Conservation (phyloP, 2,113 vertebrate species). For the Aplodontia rufa region DNA sequence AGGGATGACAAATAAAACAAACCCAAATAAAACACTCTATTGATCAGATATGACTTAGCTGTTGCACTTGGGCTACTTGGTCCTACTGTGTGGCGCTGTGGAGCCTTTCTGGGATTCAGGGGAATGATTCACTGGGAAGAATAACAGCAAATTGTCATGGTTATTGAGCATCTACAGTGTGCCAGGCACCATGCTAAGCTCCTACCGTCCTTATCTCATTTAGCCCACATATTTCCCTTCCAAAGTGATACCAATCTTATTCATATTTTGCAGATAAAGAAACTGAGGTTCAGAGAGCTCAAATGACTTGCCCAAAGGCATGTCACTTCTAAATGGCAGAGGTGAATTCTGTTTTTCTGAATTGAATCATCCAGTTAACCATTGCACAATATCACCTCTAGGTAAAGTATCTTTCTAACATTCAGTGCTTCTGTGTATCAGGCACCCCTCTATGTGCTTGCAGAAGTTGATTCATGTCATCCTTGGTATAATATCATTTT, state of each 20-base stretch:
- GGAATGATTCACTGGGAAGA: background rate
- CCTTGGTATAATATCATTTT: background rate
- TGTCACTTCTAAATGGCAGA: background rate
- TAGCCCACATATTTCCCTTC: background rate
- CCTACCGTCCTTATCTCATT: background rate
- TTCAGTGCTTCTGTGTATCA: background rate
- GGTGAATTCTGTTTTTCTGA: background rate
- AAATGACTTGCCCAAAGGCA: background rate
- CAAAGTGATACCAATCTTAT: background rate
- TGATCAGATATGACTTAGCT: background rate
- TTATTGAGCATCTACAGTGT: background rate
- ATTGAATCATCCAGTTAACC: background rate
- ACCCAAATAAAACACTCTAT: background rate
- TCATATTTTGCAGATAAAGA: background rate
- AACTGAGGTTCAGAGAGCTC: conserved; percentile 14
- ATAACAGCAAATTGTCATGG: background rate
- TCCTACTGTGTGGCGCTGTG: background rate
- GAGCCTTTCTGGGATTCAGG: background rate
- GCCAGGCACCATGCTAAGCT: background rate
- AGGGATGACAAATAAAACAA: background rate
- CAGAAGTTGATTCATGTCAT: background rate
- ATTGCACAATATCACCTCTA: background rate
- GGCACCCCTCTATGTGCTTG: background rate
- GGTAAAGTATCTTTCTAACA: background rate
- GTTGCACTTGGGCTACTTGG: fast-evolving